These are phyloP conservation scores for Ceyx melanurus DNA, from an alignment of 2,113 vertebrate genomes.

Conservation along the genomic window DNA sequence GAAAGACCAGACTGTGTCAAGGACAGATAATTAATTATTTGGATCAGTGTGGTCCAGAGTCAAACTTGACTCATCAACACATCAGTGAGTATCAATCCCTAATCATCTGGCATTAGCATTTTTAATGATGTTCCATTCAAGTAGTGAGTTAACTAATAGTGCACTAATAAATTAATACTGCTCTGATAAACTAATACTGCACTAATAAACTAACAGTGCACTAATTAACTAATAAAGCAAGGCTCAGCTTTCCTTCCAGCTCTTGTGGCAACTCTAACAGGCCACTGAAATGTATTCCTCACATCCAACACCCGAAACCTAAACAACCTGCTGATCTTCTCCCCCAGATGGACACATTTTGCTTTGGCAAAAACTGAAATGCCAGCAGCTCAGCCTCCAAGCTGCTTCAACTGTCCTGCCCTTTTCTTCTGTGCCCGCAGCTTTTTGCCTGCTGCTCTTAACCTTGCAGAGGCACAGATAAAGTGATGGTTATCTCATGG, in stretches of 20 bases:
- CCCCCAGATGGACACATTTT: not conserved
- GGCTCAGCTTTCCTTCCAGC: not conserved
- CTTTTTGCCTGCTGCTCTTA: not conserved
- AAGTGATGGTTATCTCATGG: not conserved
- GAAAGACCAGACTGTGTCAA: not conserved
- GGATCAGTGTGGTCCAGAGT: not conserved
- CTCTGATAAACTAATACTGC: too few species aligned
- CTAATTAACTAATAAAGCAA: not conserved
- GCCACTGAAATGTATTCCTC: not conserved
- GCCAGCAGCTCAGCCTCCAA: not conserved
- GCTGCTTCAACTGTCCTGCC: not conserved
- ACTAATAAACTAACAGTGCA: not conserved
- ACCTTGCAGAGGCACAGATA: slow-evolving; percentile 6
- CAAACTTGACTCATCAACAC: not conserved
- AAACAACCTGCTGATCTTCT: not conserved
- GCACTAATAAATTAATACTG: too few species aligned
- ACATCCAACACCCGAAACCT: not conserved
- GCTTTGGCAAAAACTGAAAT: not conserved
- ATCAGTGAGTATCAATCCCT: not conserved
- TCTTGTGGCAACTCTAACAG: not conserved
- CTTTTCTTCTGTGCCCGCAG: not conserved
- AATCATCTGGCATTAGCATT: not conserved
- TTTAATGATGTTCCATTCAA: not conserved
- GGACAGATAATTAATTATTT: not conserved
- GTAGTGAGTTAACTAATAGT: not conserved